Evolutionary conservation across 2,888 invertebrate genomes (phyloP).

Genomic region (Tenthredo notha): DNA sequence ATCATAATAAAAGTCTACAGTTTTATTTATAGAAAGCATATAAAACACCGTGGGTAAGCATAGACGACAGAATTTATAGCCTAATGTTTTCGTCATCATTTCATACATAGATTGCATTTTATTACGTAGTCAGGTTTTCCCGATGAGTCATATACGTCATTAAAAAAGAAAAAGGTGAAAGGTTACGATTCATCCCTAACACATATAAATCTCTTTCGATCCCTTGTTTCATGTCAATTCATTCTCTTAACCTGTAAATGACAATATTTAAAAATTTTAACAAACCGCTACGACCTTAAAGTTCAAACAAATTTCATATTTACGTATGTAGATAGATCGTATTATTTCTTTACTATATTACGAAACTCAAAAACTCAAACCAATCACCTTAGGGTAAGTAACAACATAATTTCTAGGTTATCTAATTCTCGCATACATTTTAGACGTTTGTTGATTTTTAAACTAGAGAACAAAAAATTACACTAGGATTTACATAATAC

Average conservation of each 20-base stretch:
- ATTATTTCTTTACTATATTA: neutral
- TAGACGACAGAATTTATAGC: slow-evolving; percentile 3
- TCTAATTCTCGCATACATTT: neutral
- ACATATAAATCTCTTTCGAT: neutral
- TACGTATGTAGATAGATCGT: neutral
- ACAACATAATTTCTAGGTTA: neutral
- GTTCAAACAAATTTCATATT: neutral
- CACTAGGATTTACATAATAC: neutral
- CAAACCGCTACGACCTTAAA: neutral
- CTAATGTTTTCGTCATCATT: slow-evolving; percentile 3
- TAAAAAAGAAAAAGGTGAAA: neutral
- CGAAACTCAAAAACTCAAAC: neutral
- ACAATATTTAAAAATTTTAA: neutral
- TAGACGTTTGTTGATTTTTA: neutral
- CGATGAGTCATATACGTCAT: neutral
- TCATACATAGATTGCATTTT: slow-evolving; percentile 3
- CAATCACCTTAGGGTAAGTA: neutral
- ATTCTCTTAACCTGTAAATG: neutral
- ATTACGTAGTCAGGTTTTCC: slow-evolving; percentile 3
- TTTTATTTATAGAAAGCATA: neutral
- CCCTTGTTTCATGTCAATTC: neutral
- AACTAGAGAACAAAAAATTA: neutral
- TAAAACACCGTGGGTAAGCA: neutral
- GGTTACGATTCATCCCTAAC: neutral
- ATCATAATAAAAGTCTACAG: neutral